Evolutionary conservation across 2,888 invertebrate genomes (phyloP).

Genomic region (Boloria euphrosyne): DNA sequence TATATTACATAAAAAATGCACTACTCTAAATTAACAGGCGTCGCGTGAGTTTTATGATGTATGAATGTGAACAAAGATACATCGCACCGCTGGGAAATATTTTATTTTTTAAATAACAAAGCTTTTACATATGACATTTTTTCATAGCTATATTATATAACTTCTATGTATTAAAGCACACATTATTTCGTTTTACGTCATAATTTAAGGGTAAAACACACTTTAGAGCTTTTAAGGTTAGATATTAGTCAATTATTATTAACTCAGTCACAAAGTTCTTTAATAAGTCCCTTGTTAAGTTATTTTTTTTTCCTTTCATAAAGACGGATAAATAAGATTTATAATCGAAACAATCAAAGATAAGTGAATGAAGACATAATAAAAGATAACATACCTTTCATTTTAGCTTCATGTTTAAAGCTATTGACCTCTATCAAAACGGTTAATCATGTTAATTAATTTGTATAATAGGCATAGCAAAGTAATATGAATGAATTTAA

Average conservation of each 20-base stretch:
- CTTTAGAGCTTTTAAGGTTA: neutral
- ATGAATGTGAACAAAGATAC: slow-evolving; percentile 20
- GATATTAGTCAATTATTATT: neutral
- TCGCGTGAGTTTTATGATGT: slow-evolving; percentile 20
- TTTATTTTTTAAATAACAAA: slow-evolving; percentile 23
- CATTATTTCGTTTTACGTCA: neutral
- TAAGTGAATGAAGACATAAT: neutral
- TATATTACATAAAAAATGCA: slow-evolving; percentile 26
- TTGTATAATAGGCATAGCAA: neutral
- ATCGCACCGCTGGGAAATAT: slow-evolving; percentile 21
- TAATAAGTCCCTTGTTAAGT: no score
- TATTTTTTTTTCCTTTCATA: no score
- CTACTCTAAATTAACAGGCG: slow-evolving; percentile 24
- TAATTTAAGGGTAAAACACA: slow-evolving; percentile 2
- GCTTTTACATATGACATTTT: slow-evolving; percentile 11
- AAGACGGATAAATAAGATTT: no score
- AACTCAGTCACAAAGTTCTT: no score
- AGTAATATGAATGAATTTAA: no score
- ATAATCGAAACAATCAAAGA: no score
- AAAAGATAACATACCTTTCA: neutral
- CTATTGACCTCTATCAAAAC: slow-evolving; percentile 21
- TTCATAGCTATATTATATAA: neutral
- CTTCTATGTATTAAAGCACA: slow-evolving; percentile 3
- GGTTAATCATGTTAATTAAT: slow-evolving; percentile 31
- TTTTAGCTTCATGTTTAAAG: slow-evolving; percentile 1